Conservation (phyloP, 2,888 invertebrate species). For the Ochlodes sylvanus region DNA sequence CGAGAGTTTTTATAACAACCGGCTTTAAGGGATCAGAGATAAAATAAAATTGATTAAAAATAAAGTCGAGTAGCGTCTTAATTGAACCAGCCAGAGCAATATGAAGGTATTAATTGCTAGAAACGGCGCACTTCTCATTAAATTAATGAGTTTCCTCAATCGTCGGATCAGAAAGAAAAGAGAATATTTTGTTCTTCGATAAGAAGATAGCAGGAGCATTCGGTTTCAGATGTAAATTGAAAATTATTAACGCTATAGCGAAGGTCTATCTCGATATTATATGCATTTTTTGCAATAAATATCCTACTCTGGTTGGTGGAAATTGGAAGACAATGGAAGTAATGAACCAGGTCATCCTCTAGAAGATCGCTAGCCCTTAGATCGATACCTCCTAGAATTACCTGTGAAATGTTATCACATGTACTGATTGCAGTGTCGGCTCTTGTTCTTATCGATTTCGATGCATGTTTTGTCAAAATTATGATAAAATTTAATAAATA, state of each 20-base stretch:
- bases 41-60: constrained; percentile 20
- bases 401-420: too few species aligned
- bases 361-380: too few species aligned
- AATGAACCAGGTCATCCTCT: too few species aligned
- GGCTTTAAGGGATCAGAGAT: constrained; percentile 9
- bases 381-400: too few species aligned
- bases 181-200: constrained; percentile 17
- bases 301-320: too few species aligned
- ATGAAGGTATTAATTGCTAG: constrained; percentile 32
- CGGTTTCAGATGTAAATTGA: constrained; percentile 10
- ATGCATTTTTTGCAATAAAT: too few species aligned
- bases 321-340: too few species aligned
- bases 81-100: constrained; percentile 34
- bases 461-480: too few species aligned
- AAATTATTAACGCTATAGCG: not conserved
- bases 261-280: not conserved
- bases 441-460: too few species aligned
- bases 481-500: too few species aligned
- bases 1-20: constrained; percentile 15
- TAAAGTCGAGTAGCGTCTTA: constrained; percentile 22
- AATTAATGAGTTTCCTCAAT: constrained; percentile 30
- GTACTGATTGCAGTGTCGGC: too few species aligned
- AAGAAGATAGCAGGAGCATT: constrained; percentile 2
- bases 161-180: constrained; percentile 14
- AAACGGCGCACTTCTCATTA: constrained; percentile 24